Percentiles rank a stretch among this genome's conserved stretches.
These are phyloP conservation scores for Limosa lapponica DNA, from an alignment of 2,797 vertebrate species.

Conservation along the genomic window DNA sequence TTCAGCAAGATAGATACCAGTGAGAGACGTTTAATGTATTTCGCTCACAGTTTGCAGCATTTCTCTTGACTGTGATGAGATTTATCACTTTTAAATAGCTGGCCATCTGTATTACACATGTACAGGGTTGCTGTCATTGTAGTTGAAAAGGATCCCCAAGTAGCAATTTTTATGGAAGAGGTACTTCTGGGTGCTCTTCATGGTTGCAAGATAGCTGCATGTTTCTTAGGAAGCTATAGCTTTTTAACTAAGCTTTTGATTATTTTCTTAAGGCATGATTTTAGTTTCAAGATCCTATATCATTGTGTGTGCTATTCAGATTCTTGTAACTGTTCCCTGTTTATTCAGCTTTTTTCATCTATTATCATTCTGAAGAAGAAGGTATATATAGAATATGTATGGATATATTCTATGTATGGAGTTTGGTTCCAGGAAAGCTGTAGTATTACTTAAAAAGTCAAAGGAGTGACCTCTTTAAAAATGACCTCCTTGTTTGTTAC, in stretches of 20 bases:
- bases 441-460: slow-evolving; percentile 24
- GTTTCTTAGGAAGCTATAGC: not conserved
- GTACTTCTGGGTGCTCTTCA: not conserved
- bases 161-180: not conserved
- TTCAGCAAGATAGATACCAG: not conserved
- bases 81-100: not conserved
- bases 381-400: not conserved
- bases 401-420: not conserved
- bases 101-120: not conserved
- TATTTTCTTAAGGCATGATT: slow-evolving; percentile 70
- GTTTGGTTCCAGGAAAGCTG: not conserved
- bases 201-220: slow-evolving; percentile 19
- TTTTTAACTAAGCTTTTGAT: slow-evolving; percentile 56
- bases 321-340: slow-evolving; percentile 36
- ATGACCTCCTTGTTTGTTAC: not conserved
- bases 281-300: slow-evolving; percentile 63
- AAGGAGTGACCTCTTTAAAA: not conserved
- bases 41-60: not conserved
- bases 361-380: not conserved
- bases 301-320: slow-evolving; percentile 55
- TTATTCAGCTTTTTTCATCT: slow-evolving; percentile 5
- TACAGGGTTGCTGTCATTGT: not conserved
- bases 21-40: not conserved
- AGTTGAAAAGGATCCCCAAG: not conserved
- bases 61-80: not conserved